phyloP scores from a whole-genome alignment of 1,140 invertebrate genomes.

The Cephus cinctus region DNA sequence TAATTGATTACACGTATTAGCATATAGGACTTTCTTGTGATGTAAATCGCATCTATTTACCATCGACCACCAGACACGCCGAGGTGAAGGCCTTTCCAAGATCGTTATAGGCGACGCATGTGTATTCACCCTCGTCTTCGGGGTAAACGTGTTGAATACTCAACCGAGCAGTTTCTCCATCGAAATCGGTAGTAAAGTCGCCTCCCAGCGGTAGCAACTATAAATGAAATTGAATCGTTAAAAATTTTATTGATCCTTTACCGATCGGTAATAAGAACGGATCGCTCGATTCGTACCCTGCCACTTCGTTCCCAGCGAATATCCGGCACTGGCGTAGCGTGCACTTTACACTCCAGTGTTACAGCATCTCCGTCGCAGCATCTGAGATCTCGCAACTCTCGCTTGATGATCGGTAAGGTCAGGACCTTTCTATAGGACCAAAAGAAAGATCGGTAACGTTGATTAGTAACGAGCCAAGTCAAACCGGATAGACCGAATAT shows the following conservation, averaged over 20 bases:
- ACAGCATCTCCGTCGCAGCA: constrained; percentile 80
- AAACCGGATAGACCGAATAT: too few species aligned
- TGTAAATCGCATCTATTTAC: too few species aligned
- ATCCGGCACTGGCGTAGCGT: constrained; percentile 64
- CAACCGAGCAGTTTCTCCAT: constrained; percentile 67
- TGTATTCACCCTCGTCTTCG: constrained; percentile 88
- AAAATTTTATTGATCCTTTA: not conserved
- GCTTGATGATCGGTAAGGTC: constrained; percentile 69
- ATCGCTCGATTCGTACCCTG: constrained; percentile 56
- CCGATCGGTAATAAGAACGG: not conserved
- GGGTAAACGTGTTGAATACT: constrained; percentile 76
- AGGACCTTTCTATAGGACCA: constrained; percentile 64
- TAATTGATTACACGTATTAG: too few species aligned
- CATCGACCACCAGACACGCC: constrained; percentile 77
- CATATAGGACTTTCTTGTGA: too few species aligned
- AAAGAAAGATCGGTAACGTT: too few species aligned
- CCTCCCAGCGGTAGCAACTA: constrained; percentile 67
- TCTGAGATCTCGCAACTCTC: constrained; percentile 71
- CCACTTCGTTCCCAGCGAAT: constrained; percentile 80
- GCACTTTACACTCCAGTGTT: constrained; percentile 73
- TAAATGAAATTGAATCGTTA: constrained; percentile 28
- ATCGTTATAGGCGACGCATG: constrained; percentile 78
- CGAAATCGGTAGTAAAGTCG: constrained; percentile 67
- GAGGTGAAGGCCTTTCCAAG: constrained; percentile 77
- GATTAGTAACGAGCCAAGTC: too few species aligned